These are phyloP conservation scores for Brachyistius frenatus DNA, from an alignment of 2,113 vertebrate genomes.

Conservation along the genomic window DNA sequence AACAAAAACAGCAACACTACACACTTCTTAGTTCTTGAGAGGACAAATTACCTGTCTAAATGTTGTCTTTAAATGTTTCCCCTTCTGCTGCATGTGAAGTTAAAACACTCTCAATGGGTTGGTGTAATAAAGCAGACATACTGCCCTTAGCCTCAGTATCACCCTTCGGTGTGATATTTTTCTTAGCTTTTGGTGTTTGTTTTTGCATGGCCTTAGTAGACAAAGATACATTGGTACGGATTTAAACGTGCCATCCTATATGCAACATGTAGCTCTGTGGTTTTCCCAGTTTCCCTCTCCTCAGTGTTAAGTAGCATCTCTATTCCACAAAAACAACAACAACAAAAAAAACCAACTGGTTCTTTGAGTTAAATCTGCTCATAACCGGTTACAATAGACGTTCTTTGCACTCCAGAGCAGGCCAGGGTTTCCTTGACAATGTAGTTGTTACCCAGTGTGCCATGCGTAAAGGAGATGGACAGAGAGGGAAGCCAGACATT, in stretches of 20 bases:
- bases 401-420: constrained; percentile 38
- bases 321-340: constrained; percentile 11
- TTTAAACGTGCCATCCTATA: constrained; percentile 30
- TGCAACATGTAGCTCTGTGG: constrained; percentile 63
- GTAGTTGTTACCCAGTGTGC: constrained; percentile 25
- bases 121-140: constrained; percentile 43
- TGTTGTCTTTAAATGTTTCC: constrained; percentile 3
- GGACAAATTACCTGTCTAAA: constrained; percentile 10
- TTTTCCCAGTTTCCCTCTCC: constrained; percentile 23
- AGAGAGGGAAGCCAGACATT: not conserved
- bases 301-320: constrained; percentile 49
- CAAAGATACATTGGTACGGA: constrained; percentile 17
- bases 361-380: constrained; percentile 42
- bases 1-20: constrained; percentile 41
- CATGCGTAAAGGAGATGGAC: constrained; percentile 31
- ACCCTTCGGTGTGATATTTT: constrained; percentile 27
- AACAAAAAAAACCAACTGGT: constrained; percentile 30
- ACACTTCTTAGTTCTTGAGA: constrained; percentile 7
- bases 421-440: constrained; percentile 35
- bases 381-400: constrained; percentile 28
- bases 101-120: constrained; percentile 27
- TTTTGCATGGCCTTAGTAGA: constrained; percentile 69
- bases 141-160: constrained; percentile 46
- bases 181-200: constrained; percentile 44
- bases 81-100: constrained; percentile 55